Base-by-base conservation (phyloP, 2,797 vertebrate genomes). In the Oceanodroma leucorhoa region DNA sequence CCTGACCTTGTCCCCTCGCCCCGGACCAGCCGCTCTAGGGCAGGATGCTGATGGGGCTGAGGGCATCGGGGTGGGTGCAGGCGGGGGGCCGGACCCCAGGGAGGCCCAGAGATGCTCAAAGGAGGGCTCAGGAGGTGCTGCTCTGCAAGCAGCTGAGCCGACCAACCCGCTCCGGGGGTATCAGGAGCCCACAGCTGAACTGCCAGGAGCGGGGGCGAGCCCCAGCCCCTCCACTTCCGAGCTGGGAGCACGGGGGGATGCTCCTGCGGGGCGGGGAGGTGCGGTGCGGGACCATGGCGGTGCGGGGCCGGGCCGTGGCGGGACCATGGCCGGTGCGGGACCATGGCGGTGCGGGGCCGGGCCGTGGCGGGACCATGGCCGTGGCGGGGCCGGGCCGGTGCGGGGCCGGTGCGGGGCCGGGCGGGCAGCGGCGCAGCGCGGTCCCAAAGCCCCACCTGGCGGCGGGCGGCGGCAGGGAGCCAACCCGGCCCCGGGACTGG, bases 361-460 rank as follows among this genome's bases (percentile, higher is more conserved):
- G 36, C 15, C n/a, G n/a, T n/a, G n/a, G 53, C 54, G 19, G 30
- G 9, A 11, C 53, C 15, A 50, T 40, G 40, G 40, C 40, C n/a
- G n/a, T n/a, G n/a, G n/a, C 43, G 18, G 43, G 6, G 48, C 24
- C 24, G 11, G 43, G 22, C 11, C 22, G 12, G 48, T 24, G 27
- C 27, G 15, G 16, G 17, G 51, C 27, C 29, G 53, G 30, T 55
- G 54, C 54, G 20, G 32, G 9, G 19, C 53, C 15, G 9, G 62
- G 36, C 15, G 22, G 30, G 36, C 7, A 14, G 41, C 5, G 51
- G 27, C 32, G 45, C 14, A 41, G 20, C 22, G 45, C 46, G 60
- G 82, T 86, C 77, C 60, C 30, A 66, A 78, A 45, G 91, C 92
- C 60, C 92, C 92, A 36, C 23, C 92, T 93, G 87, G 77, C 43